A percentile compares a stretch with the other conserved stretches of the same genome.
Conservation (phyloP, 1,140 invertebrate genomes). For the Ceratitis capitata region DNA sequence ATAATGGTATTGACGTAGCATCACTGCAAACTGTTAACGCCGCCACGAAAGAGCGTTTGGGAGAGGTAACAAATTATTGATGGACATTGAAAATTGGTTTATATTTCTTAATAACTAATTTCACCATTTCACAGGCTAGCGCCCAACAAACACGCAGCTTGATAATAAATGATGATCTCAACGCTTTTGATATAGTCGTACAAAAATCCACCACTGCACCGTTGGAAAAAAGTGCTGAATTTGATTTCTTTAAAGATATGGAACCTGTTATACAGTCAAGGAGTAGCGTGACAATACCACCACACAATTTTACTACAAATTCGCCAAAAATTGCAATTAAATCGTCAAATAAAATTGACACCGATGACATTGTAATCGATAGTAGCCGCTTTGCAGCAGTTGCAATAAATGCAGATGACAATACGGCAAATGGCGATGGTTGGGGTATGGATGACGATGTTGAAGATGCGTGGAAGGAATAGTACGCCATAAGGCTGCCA, state of each 20-base stretch:
- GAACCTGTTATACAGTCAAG: conserved; percentile 79
- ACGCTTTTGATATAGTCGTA: conserved; percentile 79
- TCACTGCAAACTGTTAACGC: neutral
- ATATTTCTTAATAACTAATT: neutral
- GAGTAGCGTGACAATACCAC: conserved; percentile 62
- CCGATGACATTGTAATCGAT: conserved; percentile 47
- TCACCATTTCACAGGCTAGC: neutral
- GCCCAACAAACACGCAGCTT: neutral
- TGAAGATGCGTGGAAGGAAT: conserved; percentile 16
- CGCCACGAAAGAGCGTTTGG: neutral
- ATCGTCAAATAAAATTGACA: conserved; percentile 30
- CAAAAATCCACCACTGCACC: conserved; percentile 66
- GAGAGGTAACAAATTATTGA: neutral
- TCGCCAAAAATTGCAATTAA: neutral
- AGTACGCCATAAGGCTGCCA: neutral
- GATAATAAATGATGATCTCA: conserved; percentile 71
- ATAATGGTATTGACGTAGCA: neutral
- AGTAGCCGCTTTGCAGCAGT: conserved; percentile 54
- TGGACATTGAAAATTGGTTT: neutral
- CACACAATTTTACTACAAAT: neutral
- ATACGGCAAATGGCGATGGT: conserved; percentile 44
- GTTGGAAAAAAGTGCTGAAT: conserved; percentile 67
- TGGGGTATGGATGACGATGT: conserved; percentile 55
- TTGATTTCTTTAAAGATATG: conserved; percentile 87
- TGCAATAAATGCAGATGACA: neutral